Conservation (phyloP, 2,113 vertebrate genomes). For the Triplophysa rosa region DNA sequence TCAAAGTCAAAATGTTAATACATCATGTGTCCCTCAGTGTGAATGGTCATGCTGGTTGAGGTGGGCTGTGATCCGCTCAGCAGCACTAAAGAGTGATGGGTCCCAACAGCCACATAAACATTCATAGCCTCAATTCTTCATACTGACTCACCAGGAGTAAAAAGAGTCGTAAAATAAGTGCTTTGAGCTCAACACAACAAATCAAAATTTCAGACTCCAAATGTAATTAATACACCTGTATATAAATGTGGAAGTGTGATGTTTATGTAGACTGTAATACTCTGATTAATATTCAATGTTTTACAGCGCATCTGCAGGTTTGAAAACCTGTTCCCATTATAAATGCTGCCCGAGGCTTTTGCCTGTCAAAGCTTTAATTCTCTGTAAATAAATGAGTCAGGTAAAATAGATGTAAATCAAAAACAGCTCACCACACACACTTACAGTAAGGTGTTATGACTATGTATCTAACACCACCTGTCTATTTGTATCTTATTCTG, state of each 20-base stretch:
- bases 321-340: background rate
- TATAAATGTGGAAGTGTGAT: background rate
- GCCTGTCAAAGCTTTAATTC: background rate
- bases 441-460: background rate
- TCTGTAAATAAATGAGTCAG: constrained; percentile 12
- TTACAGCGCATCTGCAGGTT: background rate
- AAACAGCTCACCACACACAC: background rate
- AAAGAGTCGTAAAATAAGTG: background rate
- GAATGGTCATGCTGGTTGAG: too few relatives aligned
- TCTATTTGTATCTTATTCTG: background rate
- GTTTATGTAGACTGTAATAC: background rate
- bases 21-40: too few relatives aligned
- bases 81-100: background rate
- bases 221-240: background rate
- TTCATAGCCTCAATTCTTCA: constrained; percentile 11
- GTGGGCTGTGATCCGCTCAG: background rate
- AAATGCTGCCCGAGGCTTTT: background rate
- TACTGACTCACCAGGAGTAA: background rate
- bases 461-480: background rate
- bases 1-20: too few relatives aligned
- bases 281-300: background rate
- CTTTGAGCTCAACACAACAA: background rate
- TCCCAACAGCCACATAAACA: background rate
- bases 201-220: background rate
- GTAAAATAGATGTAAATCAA: background rate